phyloP scores from a whole-genome alignment of 2,113 vertebrate species.

The Carollia perspicillata region DNA sequence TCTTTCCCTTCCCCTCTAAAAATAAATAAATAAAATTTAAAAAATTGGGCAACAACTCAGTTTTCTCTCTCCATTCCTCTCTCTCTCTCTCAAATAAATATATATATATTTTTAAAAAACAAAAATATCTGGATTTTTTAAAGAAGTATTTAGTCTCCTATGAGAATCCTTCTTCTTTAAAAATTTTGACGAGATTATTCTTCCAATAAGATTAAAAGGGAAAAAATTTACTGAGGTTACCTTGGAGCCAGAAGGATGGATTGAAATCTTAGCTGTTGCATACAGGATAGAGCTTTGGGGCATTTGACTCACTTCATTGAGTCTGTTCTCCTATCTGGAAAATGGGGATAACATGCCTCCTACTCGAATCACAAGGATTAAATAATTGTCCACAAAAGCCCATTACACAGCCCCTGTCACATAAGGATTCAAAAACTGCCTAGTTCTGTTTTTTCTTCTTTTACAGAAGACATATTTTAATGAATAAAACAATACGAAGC shows the following conservation, averaged over 20 bases:
- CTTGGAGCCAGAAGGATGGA: background rate
- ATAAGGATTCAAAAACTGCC: background rate
- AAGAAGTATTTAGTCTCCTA: background rate
- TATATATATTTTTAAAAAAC: too few species aligned
- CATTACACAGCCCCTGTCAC: background rate
- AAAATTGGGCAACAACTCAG: too few species aligned
- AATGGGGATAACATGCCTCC: background rate
- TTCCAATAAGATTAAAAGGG: background rate
- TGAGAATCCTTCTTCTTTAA: background rate
- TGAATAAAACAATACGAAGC: constrained; percentile 76
- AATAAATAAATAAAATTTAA: too few species aligned
- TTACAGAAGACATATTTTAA: constrained; percentile 62
- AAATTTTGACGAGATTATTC: background rate
- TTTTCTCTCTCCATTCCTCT: too few species aligned
- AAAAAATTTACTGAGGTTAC: background rate
- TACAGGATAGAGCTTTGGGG: background rate
- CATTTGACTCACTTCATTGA: background rate
- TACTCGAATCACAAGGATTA: background rate
- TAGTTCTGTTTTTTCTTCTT: constrained; percentile 36
- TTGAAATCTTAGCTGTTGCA: background rate
- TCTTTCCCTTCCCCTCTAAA: too few species aligned
- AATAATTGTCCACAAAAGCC: background rate
- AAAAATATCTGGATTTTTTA: background rate
- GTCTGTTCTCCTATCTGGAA: constrained; percentile 24
- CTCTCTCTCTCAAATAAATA: too few species aligned